These are phyloP conservation scores for Pocota personata DNA, from an alignment of 2,888 invertebrate genomes.

Conservation along the genomic window DNA sequence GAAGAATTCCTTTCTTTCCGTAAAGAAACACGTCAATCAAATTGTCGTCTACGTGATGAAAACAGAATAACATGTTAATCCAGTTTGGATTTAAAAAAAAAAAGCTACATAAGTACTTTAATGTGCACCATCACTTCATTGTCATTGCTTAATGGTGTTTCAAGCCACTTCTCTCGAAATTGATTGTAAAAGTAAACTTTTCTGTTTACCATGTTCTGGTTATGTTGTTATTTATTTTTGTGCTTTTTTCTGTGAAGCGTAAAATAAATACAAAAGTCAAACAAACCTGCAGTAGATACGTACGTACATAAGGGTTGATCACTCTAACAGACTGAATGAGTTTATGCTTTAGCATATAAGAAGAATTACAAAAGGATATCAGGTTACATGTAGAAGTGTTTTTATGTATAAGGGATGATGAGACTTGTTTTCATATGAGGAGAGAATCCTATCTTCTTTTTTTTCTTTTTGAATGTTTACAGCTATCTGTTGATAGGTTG, in stretches of 20 bases:
- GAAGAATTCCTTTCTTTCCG: background rate
- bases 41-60: background rate
- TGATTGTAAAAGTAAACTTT: constrained; percentile 17
- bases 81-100: background rate
- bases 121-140: constrained; percentile 10
- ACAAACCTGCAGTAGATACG: background rate
- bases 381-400: background rate
- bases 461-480: background rate
- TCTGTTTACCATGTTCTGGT: constrained; percentile 2
- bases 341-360: background rate
- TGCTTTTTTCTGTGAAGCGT: background rate
- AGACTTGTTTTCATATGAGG: background rate
- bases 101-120: background rate
- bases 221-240: background rate
- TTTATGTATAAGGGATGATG: background rate
- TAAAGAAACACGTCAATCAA: background rate
- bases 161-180: background rate
- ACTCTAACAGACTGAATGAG: background rate
- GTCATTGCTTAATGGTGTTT: constrained; percentile 14
- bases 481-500: background rate
- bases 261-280: background rate
- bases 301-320: background rate
- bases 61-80: background rate
- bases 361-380: background rate
- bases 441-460: background rate